Conservation (phyloP, 2,797 vertebrate species). For the Emys orbicularis region DNA sequence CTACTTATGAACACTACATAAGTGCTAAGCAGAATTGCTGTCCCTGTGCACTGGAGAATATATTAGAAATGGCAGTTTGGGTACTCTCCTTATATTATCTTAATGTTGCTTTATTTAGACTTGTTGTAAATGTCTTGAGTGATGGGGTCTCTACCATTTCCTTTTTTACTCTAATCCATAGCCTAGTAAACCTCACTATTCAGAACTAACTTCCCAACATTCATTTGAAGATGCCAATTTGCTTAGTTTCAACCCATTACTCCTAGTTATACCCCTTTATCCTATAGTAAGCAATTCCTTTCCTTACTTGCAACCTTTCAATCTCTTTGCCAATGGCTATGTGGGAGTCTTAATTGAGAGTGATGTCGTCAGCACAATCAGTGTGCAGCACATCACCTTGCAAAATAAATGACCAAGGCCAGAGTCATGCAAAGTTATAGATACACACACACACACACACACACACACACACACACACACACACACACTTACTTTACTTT, state of each 20-base stretch:
- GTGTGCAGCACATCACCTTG: background rate
- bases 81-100: background rate
- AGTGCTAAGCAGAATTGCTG: background rate
- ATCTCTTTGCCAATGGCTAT: background rate
- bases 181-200: background rate
- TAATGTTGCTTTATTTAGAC: background rate
- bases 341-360: background rate
- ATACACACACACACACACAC: too few species aligned
- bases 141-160: background rate
- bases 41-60: background rate
- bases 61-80: background rate
- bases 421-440: fast-evolving
- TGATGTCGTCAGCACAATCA: background rate
- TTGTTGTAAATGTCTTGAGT: background rate
- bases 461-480: too few species aligned
- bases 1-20: background rate
- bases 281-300: background rate
- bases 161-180: background rate
- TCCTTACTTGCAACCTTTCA: background rate
- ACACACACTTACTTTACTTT: too few species aligned
- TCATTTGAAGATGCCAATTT: background rate
- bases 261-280: background rate
- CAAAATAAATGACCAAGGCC: background rate
- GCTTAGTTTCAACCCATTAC: background rate
- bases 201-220: background rate